phyloP scores from a whole-genome alignment of 2,888 invertebrate species.

The Dryadula phaetusa region DNA sequence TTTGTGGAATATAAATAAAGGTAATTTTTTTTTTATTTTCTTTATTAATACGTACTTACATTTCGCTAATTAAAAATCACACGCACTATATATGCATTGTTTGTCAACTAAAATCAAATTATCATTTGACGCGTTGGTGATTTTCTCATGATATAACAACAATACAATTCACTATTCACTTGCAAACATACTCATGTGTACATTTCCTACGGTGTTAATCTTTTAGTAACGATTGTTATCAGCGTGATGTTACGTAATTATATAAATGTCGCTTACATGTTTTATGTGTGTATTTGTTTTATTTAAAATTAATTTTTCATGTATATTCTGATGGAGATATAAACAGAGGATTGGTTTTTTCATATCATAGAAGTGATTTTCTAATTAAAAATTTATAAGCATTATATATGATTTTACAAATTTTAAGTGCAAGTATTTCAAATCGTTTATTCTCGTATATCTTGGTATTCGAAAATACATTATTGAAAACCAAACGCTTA shows the following conservation, averaged over 20 bases:
- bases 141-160: not conserved
- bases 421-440: too few relatives aligned
- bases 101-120: not conserved
- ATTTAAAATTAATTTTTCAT: not conserved
- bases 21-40: too few relatives aligned
- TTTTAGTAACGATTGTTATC: conserved; percentile 15
- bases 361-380: too few relatives aligned
- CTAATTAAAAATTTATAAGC: too few relatives aligned
- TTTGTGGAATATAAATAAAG: too few relatives aligned
- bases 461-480: too few relatives aligned
- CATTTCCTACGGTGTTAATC: conserved; percentile 28
- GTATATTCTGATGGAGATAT: too few relatives aligned
- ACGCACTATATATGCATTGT: not conserved
- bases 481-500: too few relatives aligned
- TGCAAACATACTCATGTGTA: conserved; percentile 4
- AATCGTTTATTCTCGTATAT: too few relatives aligned
- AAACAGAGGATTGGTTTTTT: too few relatives aligned
- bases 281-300: not conserved
- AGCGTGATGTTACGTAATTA: conserved; percentile 5
- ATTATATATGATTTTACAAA: too few relatives aligned
- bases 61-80: not conserved
- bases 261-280: not conserved
- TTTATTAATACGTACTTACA: not conserved
- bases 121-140: not conserved
- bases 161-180: not conserved